Evolutionary conservation across 2,113 vertebrate genomes (phyloP), one percentile per base, ranked within the genome.

Genomic region (Narcine bancroftii): DNA sequence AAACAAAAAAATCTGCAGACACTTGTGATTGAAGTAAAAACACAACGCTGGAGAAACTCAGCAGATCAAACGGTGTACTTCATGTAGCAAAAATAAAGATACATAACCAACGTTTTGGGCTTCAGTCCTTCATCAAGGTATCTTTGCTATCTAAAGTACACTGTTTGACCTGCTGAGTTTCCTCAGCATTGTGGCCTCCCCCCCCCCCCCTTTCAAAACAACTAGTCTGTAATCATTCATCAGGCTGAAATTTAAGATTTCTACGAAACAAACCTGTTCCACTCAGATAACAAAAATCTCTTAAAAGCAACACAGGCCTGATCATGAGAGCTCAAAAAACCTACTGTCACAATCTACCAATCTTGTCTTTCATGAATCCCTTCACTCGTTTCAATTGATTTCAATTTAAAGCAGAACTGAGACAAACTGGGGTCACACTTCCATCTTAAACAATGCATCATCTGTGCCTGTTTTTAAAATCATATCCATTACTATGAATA

Each of bases 401-500:
- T n/a, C 81, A 87, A 36, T 87, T 36, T 53, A 87, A 87, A 60
- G 81, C 81, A 87, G 81, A 87, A 87, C 53, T 63, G 53, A 87
- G 79, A 9, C 42, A 10, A 19, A 39, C 17, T 63, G 15, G 33
- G 21, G 33, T 33, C 77, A 60, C 33, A 63, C 81, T 87, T 87
- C 81, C 81, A 87, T 33, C n/a, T 63, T 36, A 63, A 87, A 87
- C 15, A 15, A 60, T 63, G 13, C 21, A 85, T 53, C 81, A 87
- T 36, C 33, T 60, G 81, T 19, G 53, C 29, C n/a, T 53, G 9
- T 83, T 83, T 53, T 50, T 56, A 29, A 39, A 19, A 26, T 50
- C 4, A 11, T 56, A 15, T 60, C 33, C 47, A 83, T 13, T 53
- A 53, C 47, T 33, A 33, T 81, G 45, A 83, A 53, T 17, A 53